A percentile compares a stretch with the other conserved stretches of the same genome.
Conservation (phyloP, 2,888 invertebrate genomes). For the Bombylius discolor region DNA sequence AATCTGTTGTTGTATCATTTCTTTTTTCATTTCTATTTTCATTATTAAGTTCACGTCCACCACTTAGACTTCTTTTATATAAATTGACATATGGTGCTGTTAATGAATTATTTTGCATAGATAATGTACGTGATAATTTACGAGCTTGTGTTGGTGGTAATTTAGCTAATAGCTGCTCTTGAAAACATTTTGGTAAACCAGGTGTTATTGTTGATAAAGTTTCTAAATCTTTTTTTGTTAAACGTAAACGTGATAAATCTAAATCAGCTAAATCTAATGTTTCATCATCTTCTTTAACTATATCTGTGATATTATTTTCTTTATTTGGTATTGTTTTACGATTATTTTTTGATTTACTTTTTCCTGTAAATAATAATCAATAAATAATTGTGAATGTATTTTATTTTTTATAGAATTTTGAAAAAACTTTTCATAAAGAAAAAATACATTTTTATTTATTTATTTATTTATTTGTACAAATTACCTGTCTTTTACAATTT, state of each 20-base stretch:
- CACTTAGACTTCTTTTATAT: slow-evolving; percentile 37
- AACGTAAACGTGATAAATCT: slow-evolving; percentile 53
- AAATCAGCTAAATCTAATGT: slow-evolving; percentile 46
- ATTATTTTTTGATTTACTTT: slow-evolving; percentile 13
- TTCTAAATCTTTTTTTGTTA: slow-evolving; percentile 56
- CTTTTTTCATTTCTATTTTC: slow-evolving; percentile 6
- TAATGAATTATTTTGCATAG: slow-evolving; percentile 28
- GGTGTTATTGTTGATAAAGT: slow-evolving; percentile 57
- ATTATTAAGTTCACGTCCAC: slow-evolving; percentile 31
- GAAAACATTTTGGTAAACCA: slow-evolving; percentile 55
- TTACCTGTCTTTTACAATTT: no score
- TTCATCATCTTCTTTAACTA: slow-evolving; percentile 15
- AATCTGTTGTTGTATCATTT: slow-evolving; percentile 6
- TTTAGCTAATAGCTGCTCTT: slow-evolving; percentile 56
- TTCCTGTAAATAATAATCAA: slow-evolving; percentile 14
- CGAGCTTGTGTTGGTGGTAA: slow-evolving; percentile 56
- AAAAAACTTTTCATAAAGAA: no score
- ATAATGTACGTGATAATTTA: slow-evolving; percentile 50
- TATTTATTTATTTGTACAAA: no score
- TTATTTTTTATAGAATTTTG: no score
- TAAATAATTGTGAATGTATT: no score
- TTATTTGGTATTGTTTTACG: slow-evolving; percentile 11
- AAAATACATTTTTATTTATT: no score
- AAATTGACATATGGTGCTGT: slow-evolving; percentile 20
- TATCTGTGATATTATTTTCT: slow-evolving; percentile 5